A percentile compares a stretch with the other conserved stretches of the same genome.
Evolutionary conservation across 2,797 vertebrate genomes (phyloP).

Genomic region (Sebastes diploproa): DNA sequence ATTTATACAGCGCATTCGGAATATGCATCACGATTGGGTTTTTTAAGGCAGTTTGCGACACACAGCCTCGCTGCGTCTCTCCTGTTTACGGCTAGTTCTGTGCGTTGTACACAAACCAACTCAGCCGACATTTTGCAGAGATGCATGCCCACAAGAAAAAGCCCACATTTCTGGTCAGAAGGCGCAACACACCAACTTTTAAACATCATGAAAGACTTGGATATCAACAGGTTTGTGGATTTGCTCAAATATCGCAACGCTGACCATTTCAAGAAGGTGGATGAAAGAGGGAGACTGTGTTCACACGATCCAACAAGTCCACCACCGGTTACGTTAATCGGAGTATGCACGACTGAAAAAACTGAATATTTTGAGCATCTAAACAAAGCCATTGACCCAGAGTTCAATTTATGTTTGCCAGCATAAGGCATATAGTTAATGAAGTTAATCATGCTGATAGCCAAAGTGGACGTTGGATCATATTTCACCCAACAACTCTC

Average conservation of each 20-base stretch:
- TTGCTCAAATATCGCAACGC: no score
- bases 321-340: no score
- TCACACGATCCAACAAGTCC: no score
- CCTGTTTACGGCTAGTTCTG: background rate
- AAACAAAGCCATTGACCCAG: no score
- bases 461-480: background rate
- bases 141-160: background rate
- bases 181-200: background rate
- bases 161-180: background rate
- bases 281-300: no score
- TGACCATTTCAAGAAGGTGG: no score
- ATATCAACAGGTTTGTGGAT: background rate
- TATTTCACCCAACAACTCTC: background rate
- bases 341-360: background rate
- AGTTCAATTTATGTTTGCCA: no score
- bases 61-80: background rate
- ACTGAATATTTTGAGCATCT: no score
- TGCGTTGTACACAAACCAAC: background rate
- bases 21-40: background rate
- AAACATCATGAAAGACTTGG: background rate
- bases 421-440: background rate
- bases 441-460: background rate
- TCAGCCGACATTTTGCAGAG: background rate
- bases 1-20: background rate
- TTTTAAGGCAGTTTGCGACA: background rate